Percentiles rank a stretch among this genome's conserved stretches.
These are phyloP conservation scores for Leiothrix lutea DNA, from an alignment of 2,113 vertebrate genomes.

Conservation along the genomic window DNA sequence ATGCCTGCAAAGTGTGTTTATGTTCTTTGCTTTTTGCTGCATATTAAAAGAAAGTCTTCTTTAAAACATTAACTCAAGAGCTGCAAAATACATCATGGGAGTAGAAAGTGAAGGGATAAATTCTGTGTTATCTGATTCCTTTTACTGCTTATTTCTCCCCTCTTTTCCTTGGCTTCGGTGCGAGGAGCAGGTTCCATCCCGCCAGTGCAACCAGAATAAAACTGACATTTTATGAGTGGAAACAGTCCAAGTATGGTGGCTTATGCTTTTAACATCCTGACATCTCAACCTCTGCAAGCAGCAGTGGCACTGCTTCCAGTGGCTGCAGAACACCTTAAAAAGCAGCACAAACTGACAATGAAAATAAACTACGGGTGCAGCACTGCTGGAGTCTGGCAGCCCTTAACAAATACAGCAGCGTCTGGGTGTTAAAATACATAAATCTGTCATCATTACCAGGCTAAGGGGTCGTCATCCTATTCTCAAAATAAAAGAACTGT, in stretches of 20 bases:
- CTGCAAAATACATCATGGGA: neutral
- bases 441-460: constrained; percentile 72
- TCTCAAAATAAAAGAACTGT: constrained; percentile 64
- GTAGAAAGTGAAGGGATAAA: neutral
- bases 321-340: constrained; percentile 59
- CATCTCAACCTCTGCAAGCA: constrained; percentile 26
- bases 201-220: neutral
- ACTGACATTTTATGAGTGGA: constrained; percentile 47
- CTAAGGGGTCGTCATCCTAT: constrained; percentile 63
- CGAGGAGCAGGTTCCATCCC: neutral
- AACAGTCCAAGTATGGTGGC: constrained; percentile 24
- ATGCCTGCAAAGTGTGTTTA: neutral
- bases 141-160: constrained; percentile 13
- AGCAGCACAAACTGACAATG: constrained; percentile 43
- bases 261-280: constrained; percentile 49
- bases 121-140: neutral
- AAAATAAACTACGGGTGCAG: constrained; percentile 55
- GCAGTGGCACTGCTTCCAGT: neutral
- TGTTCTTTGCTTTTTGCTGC: neutral
- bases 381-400: constrained; percentile 50
- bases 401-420: constrained; percentile 65
- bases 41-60: neutral
- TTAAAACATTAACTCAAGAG: neutral
- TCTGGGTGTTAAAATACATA: constrained; percentile 73
- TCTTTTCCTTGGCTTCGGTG: neutral